Evolutionary conservation across 2,797 vertebrate genomes (phyloP).

Genomic region (Pygocentrus nattereri): DNA sequence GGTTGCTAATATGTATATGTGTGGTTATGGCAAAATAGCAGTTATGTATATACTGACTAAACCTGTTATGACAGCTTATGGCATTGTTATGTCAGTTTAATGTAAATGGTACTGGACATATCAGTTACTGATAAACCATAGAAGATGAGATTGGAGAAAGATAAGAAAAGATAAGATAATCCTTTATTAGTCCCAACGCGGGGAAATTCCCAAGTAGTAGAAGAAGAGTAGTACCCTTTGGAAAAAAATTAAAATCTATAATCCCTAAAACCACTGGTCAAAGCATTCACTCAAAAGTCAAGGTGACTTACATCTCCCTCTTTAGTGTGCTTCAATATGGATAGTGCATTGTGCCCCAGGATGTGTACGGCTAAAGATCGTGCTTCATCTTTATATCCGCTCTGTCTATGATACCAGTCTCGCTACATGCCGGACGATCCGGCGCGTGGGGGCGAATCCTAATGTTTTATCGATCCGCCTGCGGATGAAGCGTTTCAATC

Average conservation of each 20-base stretch:
- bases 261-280: background rate
- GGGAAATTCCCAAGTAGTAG: too few species aligned
- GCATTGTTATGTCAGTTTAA: too few species aligned
- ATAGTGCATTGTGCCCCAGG: background rate
- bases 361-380: background rate
- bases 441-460: slow-evolving; percentile 48
- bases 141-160: too few species aligned
- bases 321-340: background rate
- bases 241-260: background rate
- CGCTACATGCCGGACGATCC: slow-evolving; percentile 30
- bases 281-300: background rate
- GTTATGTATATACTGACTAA: too few species aligned
- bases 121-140: too few species aligned
- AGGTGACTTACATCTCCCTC: slow-evolving; percentile 32
- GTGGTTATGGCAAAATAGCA: too few species aligned
- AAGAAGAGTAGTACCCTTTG: background rate
- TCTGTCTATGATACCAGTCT: slow-evolving; percentile 41
- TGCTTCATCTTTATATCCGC: slow-evolving; percentile 32
- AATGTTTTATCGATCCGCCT: slow-evolving; percentile 58
- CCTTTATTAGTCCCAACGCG: too few species aligned
- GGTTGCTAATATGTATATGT: too few species aligned
- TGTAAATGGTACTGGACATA: too few species aligned
- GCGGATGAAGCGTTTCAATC: slow-evolving; percentile 41
- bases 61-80: too few species aligned
- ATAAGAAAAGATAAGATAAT: too few species aligned